These are phyloP conservation scores for Megalurothrips usitatus DNA, from an alignment of 2,888 invertebrate species.

Conservation along the genomic window DNA sequence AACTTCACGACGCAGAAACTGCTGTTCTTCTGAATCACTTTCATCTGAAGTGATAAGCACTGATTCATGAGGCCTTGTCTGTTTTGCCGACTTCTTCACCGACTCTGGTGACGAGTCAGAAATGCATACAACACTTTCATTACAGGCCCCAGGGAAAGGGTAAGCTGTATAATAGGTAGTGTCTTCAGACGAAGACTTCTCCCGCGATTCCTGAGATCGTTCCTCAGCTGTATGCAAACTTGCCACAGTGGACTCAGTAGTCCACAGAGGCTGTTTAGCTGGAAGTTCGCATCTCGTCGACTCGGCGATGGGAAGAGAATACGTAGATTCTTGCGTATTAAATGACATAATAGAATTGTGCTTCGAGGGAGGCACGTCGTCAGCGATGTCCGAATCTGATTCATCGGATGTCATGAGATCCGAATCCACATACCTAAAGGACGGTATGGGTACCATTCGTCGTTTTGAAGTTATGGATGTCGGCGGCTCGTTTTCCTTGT, in stretches of 20 bases:
- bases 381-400: not conserved
- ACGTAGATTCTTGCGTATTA: conserved; percentile 2
- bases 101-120: not conserved
- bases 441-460: not conserved
- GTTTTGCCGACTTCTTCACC: not conserved
- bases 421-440: not conserved
- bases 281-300: not conserved
- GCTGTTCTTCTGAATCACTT: not conserved
- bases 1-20: no score
- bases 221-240: not conserved
- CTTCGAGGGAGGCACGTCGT: not conserved
- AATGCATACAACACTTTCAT: not conserved
- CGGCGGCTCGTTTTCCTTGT: not conserved
- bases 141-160: not conserved
- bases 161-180: not conserved
- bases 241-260: not conserved
- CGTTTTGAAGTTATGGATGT: not conserved
- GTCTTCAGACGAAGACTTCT: not conserved
- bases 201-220: not conserved
- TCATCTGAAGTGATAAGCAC: not conserved
- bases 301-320: not conserved
- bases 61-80: not conserved
- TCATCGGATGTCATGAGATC: conserved; percentile 6
- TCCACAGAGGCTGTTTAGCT: not conserved
- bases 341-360: not conserved